These are phyloP conservation scores for Colletes latitarsis DNA, from an alignment of 1,140 invertebrate species.

Conservation along the genomic window DNA sequence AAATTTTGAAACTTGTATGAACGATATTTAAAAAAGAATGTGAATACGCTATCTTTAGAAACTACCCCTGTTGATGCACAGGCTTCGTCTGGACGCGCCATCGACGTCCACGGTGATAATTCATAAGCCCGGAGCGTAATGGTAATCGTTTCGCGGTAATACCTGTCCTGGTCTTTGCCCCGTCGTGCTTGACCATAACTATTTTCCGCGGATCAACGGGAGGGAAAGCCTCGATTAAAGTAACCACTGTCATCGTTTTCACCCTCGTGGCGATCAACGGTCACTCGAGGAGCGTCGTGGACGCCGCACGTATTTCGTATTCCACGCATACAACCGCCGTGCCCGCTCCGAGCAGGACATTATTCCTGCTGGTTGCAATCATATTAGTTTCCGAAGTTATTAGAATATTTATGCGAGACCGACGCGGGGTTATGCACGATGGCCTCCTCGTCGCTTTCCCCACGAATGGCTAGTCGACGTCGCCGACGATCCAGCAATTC, in stretches of 20 bases:
- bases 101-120: not conserved
- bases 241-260: constrained; percentile 58
- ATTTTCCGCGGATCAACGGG: constrained; percentile 16
- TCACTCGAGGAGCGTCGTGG: constrained; percentile 23
- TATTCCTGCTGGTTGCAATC: constrained; percentile 67
- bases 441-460: constrained; percentile 21
- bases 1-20: too few species aligned
- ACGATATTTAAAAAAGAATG: too few species aligned
- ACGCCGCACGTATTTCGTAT: constrained; percentile 56
- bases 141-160: not conserved
- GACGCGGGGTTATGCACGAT: constrained; percentile 53
- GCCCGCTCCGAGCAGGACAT: constrained; percentile 54
- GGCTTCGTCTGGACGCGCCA: too few species aligned
- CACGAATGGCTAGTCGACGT: constrained; percentile 3
- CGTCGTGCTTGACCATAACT: constrained; percentile 23
- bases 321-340: constrained; percentile 42
- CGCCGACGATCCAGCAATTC: constrained; percentile 1
- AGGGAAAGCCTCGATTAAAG: constrained; percentile 43
- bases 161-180: not conserved
- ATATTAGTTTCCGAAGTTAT: constrained; percentile 72
- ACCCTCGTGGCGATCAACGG: constrained; percentile 39
- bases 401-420: constrained; percentile 72
- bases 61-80: too few species aligned
- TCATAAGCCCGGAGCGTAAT: too few species aligned
- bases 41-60: too few species aligned